These are phyloP conservation scores for Capitulum mitella DNA, from an alignment of 2,888 invertebrate genomes.

Conservation along the genomic window DNA sequence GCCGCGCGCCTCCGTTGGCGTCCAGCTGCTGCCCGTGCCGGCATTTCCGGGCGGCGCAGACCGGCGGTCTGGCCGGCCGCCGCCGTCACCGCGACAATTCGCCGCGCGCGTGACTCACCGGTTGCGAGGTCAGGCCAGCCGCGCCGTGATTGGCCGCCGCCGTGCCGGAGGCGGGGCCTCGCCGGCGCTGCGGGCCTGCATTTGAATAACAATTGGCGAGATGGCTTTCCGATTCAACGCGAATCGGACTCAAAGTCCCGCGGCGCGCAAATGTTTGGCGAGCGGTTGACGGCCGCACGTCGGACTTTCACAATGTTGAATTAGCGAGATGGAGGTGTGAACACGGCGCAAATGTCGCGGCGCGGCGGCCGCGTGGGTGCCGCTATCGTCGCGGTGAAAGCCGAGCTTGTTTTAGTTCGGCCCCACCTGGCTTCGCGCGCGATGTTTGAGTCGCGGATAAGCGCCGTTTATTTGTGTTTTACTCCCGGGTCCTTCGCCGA, in stretches of 20 bases:
- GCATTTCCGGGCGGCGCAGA: background rate
- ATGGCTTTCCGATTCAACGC: constrained; percentile 12
- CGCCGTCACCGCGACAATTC: constrained; percentile 29
- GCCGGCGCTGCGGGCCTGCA: background rate
- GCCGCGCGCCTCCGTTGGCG: background rate
- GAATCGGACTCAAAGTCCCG: constrained; percentile 12
- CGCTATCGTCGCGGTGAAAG: constrained; percentile 8
- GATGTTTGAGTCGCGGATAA: background rate
- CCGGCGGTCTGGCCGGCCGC: constrained; percentile 25
- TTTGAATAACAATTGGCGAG: constrained; percentile 18
- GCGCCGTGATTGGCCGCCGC: background rate
- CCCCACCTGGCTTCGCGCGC: background rate
- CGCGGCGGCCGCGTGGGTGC: background rate
- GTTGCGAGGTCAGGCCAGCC: background rate
- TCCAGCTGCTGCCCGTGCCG: background rate
- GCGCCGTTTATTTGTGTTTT: background rate
- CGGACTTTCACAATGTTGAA: constrained; percentile 9
- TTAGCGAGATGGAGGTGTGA: background rate
- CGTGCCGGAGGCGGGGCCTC: background rate
- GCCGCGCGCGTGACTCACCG: background rate
- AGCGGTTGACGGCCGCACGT: background rate
- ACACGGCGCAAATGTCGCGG: background rate
- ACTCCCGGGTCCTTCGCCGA: background rate
- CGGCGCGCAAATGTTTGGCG: constrained; percentile 10
- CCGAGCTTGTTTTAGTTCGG: background rate